phyloP scores from a whole-genome alignment of 2,113 vertebrate species.

The Semnopithecus entellus region DNA sequence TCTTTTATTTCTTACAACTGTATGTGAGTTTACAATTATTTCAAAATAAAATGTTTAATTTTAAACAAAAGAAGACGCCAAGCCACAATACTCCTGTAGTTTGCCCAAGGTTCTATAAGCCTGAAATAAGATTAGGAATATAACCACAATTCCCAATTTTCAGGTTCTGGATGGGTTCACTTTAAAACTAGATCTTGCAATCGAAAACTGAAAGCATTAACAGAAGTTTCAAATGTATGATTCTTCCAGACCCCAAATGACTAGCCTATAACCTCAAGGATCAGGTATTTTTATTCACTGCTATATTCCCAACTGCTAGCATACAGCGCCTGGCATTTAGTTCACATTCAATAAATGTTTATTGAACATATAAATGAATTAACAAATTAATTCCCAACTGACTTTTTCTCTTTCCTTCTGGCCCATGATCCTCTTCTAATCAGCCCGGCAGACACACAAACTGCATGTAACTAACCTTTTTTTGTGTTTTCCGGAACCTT shows the following conservation, averaged over 20 bases:
- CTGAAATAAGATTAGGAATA: not conserved
- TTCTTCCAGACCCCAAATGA: not conserved
- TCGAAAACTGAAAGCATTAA: slow-evolving; percentile 37
- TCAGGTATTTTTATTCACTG: slow-evolving; percentile 34
- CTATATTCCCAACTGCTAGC: not conserved
- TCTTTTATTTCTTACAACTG: slow-evolving; percentile 38
- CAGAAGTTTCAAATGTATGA: slow-evolving; percentile 43
- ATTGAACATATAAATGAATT: slow-evolving; percentile 24
- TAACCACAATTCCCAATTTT: slow-evolving; percentile 36
- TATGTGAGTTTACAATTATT: not conserved
- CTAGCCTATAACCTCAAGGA: not conserved
- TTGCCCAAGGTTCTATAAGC: not conserved
- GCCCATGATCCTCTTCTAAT: not conserved
- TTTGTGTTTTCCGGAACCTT: slow-evolving; percentile 93
- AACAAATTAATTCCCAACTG: not conserved
- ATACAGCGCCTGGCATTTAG: slow-evolving; percentile 1
- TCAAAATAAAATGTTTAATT: slow-evolving; percentile 31
- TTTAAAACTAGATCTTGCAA: slow-evolving; percentile 21
- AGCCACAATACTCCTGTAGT: not conserved
- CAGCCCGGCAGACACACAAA: slow-evolving; percentile 15
- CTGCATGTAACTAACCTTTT: slow-evolving; percentile 67
- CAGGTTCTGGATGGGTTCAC: not conserved
- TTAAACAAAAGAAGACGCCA: not conserved
- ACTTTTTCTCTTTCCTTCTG: not conserved
- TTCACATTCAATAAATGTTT: slow-evolving; percentile 32